Base-by-base conservation (phyloP, 1,140 invertebrate genomes). In the Bombyx mandarina region DNA sequence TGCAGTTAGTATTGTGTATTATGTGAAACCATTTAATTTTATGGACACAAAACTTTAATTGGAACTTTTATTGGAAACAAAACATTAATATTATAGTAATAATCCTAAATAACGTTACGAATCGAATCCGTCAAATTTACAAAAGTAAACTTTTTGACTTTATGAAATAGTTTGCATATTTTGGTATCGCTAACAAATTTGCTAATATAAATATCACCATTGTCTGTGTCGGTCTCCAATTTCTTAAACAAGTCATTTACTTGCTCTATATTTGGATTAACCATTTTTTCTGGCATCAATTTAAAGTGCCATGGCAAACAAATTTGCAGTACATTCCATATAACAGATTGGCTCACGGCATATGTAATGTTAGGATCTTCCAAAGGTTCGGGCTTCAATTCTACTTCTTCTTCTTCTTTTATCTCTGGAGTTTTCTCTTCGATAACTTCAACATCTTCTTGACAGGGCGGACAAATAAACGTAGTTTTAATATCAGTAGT, bases 261-360 rank as follows among this genome's bases (percentile, higher is more conserved):
- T 43, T 75, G 64, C 46, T 70, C 62, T 10, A 63, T 42, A 55
- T 82, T 79, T 7, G 71, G 63, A 22, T 77, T 75, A 7, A 35
- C 54, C 45, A 62, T 76, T 57, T 68, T 67, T 54, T 84, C 77
- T 8, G 79, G 71, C 7, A 69, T 10, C n/a, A 79, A 57, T 26
- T 57, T 18, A 56, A 85, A 87, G 57, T 83, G 77, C 79, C 82
- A 85, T 1, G 84, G 84, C n/a, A 87, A 67, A 50, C 79, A 85
- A 56, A 83, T 75, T 43, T 67, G 60, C 7, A 87, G 61, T 10
- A 87, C 66, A 47, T 87, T 87, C 80, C 77, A 84, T 60, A 87
- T 82, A 46, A 75, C 70, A 7, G 68, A 52, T 65, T 84, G 80
- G 57, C 68, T 73, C 7, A 87, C 75, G 22, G 73, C 66, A 48